These are phyloP conservation scores for Lasioglossum leucozonium DNA, from an alignment of 2,888 invertebrate genomes.

Conservation along the genomic window DNA sequence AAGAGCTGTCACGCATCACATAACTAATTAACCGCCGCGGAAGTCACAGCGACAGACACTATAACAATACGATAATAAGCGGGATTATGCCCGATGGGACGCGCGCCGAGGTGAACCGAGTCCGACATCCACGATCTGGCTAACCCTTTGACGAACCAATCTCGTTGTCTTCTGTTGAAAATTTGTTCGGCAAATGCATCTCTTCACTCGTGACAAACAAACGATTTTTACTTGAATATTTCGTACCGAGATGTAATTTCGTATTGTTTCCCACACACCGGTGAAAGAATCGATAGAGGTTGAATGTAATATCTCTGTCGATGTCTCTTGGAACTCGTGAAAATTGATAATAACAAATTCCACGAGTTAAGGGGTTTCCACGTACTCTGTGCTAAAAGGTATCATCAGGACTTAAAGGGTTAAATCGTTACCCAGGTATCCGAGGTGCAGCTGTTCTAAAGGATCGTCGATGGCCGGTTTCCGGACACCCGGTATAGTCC, in stretches of 20 bases:
- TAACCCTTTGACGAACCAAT: background rate
- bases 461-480: conserved; percentile 38
- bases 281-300: too few relatives aligned
- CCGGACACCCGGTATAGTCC: conserved; percentile 45
- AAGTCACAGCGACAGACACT: conserved; percentile 18
- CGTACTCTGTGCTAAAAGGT: background rate
- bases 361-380: background rate
- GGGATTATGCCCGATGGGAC: conserved; percentile 45
- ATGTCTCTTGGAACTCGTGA: too few relatives aligned
- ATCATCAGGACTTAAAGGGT: background rate
- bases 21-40: conserved; percentile 52
- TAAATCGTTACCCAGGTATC: background rate
- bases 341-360: background rate
- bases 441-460: background rate
- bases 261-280: too few relatives aligned
- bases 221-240: too few relatives aligned
- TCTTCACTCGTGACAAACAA: too few relatives aligned
- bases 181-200: background rate
- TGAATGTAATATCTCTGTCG: too few relatives aligned
- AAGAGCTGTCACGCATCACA: conserved; percentile 56
- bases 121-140: background rate
- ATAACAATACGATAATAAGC: conserved; percentile 44
- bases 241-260: too few relatives aligned
- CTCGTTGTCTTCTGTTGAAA: background rate
- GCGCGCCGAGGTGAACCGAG: conserved; percentile 20